Evolutionary conservation across 2,113 vertebrate species (phyloP), one percentile per base, ranked within the genome.

Genomic region (Eonycteris spelaea): DNA sequence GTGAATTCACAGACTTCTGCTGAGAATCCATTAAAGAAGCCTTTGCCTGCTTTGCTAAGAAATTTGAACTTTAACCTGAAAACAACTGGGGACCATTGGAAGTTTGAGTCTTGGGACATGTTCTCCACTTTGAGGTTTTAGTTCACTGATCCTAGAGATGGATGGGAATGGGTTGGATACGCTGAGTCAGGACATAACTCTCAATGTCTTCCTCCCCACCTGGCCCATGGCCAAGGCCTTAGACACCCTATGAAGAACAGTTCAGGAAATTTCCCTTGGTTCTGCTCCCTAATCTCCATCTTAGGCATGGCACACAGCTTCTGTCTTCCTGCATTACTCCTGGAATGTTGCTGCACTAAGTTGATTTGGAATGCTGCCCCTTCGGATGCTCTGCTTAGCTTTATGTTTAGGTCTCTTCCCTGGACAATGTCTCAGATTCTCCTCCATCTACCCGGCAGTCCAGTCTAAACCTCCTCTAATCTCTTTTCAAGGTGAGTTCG

Each of bases 11-110:
- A 80, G 35, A 21, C 7, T 16, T 82, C 68, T 95, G 53, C 24
- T 77, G 74, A 43, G 57, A 87, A 35, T 21, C 67, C 10, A 57
- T 28, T 33, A 57, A 70, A 59, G 51, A 74, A 79, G 55, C 2
- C 48, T 91, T 84, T 93, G 80, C 45, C 33, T 86, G 38, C 35
- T 70, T 53, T 68, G 51, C 14, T 73, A 33, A 87, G 51, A 67
- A 79, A 71, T 63, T 77, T 68, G 38, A 91, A 26, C 11, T 80
- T 63, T 75, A 91, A 55, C 13, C 43, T 85, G 59, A 68, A 75
- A 91, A 87, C 51, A 51, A 11, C 61, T 51, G 67, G 65, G 35
- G 6, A 43, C 33, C 26, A 4, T 9, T 33, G 75, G 55, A 61
- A 53, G 11, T 48, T 1, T n/a, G 71, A 53, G 15, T 48, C 3